Evolutionary conservation across 64 coral and sea anemone genomes (phyloP), one percentile per base, ranked within the genome.

Genomic region (Actinia equina): DNA sequence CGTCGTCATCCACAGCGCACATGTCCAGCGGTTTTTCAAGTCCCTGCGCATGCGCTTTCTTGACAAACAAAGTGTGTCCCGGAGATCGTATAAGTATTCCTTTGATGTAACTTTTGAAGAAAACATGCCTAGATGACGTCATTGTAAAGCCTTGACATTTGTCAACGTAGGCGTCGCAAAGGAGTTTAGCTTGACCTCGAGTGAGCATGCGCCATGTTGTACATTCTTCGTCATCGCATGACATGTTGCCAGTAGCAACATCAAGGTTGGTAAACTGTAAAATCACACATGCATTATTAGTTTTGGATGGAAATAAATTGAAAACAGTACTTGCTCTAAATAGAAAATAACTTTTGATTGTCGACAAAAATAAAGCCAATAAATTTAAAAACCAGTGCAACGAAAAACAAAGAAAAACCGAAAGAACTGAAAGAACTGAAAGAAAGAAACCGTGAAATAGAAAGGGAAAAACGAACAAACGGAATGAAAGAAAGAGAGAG

Each of bases 21-120:
- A 81, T 44, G n/a, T 81, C 78, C 43, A 81, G 16, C 43, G 43
- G 78, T 81, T 49, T 52, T 46, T 81, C 78, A 44, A 81, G 43
- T 37, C 44, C 78, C 18, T 81, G 16, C 20, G 44, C 78, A 81
- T 81, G 49, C 44, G 15, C 44, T 46, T n/a, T 81, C 44, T 81
- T 81, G 1, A 81, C 49, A 37, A 81, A 81, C 20, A 52, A 22
- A 81, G 17, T 49, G 12, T 22, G 17, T 44, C 78, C 78, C 3
- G 78, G 44, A 7, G 44, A 17, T 51, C 14, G 16, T 22, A 49
- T 20, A 44, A 81, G 49, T 4, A 6, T 52, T 52, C 49, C 49
- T 52, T 44, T 20, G 18, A 20, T 44, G 43, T 22, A 0, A 49
- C 49, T 46, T 37, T 81, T 81, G 78, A 81, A 81, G 78, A 20